phyloP scores from a whole-genome alignment of 64 coral and sea anemone genomes.

The Porites australiensis region DNA sequence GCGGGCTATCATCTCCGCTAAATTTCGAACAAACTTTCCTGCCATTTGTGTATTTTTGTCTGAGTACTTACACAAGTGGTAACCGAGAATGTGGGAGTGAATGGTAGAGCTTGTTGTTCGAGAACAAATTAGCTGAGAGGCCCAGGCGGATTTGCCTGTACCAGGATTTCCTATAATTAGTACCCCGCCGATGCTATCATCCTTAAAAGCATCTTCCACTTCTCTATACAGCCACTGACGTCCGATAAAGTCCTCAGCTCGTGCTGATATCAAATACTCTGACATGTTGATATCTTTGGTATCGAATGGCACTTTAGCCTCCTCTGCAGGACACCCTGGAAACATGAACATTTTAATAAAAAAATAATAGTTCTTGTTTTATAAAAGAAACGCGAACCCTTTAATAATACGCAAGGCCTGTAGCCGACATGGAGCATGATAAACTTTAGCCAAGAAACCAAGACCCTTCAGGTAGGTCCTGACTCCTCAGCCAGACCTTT shows the following conservation, averaged over 20 bases:
- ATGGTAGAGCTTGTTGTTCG: constrained; percentile 16
- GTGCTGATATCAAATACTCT: constrained; percentile 49
- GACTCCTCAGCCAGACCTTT: no score
- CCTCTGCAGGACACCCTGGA: not conserved
- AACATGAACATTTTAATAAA: not conserved
- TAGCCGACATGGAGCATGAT: no score
- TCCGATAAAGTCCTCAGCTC: constrained; percentile 57
- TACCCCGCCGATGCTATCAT: not conserved
- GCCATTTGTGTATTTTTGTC: constrained; percentile 69
- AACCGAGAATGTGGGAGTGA: constrained; percentile 63
- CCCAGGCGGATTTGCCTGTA: constrained; percentile 70
- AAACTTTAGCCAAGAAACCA: no score
- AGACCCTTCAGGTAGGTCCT: no score
- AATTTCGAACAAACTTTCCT: constrained; percentile 66
- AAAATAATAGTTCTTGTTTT: not conserved
- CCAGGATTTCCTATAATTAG: constrained; percentile 68
- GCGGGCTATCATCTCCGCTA: constrained; percentile 39
- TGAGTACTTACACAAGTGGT: constrained; percentile 77
- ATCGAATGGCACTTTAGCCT: constrained; percentile 4
- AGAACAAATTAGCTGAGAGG: constrained; percentile 43
- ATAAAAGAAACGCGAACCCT: no score
- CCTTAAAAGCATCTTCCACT: constrained; percentile 19
- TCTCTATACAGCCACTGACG: constrained; percentile 71
- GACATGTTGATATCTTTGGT: constrained; percentile 57
- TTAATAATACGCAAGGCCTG: no score